Percentiles rank a stretch among this genome's conserved stretches.
phyloP scores from a whole-genome alignment of 2,888 invertebrate species.

The Neuroscelio doddi region DNA sequence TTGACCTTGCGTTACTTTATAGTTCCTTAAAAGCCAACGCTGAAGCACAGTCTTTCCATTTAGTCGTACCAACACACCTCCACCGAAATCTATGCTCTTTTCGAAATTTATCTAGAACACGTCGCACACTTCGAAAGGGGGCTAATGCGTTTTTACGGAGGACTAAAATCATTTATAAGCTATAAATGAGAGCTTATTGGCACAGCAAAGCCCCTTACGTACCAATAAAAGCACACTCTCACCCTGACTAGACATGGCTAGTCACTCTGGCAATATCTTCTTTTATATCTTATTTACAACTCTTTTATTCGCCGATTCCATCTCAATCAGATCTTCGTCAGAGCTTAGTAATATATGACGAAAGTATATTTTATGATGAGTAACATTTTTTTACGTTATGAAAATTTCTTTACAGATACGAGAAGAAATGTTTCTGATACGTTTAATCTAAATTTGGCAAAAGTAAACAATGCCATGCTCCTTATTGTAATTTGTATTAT shows the following conservation, averaged over 20 bases:
- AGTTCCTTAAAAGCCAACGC: slow-evolving; percentile 62
- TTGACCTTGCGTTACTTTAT: slow-evolving; percentile 55
- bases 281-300: slow-evolving; percentile 68
- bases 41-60: slow-evolving; percentile 28
- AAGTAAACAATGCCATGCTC: too few relatives aligned
- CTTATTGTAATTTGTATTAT: too few relatives aligned
- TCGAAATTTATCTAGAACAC: slow-evolving; percentile 47
- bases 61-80: slow-evolving; percentile 21
- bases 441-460: too few relatives aligned
- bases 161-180: slow-evolving; percentile 72
- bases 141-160: slow-evolving; percentile 69
- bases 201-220: slow-evolving; percentile 59
- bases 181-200: slow-evolving; percentile 71
- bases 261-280: slow-evolving; percentile 61
- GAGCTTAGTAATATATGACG: slow-evolving; percentile 19
- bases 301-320: slow-evolving; percentile 72
- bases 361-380: slow-evolving; percentile 33
- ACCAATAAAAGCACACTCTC: slow-evolving; percentile 70
- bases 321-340: slow-evolving; percentile 66
- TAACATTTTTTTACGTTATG: too few relatives aligned
- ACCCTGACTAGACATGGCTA: slow-evolving; percentile 66
- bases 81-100: slow-evolving; percentile 44
- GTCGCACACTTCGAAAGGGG: slow-evolving; percentile 52
- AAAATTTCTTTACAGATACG: slow-evolving; percentile 6
- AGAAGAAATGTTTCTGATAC: too few relatives aligned